Evolutionary conservation across 2,797 vertebrate genomes (phyloP).

Genomic region (Anguilla pacifica): DNA sequence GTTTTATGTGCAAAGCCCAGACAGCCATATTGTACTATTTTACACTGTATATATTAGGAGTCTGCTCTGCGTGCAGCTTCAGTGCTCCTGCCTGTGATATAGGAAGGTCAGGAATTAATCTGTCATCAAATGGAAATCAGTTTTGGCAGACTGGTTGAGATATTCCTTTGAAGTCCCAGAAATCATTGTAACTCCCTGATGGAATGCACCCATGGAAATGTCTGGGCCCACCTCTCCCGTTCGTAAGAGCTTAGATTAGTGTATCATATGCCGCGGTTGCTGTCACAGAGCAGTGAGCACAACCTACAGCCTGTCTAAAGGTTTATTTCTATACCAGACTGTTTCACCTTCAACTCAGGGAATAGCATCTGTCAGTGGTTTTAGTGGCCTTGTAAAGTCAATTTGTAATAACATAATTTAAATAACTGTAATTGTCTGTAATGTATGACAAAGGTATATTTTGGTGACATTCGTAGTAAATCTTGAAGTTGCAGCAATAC

Average conservation of each 20-base stretch:
- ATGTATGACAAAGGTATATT: background rate
- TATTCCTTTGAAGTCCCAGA: background rate
- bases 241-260: background rate
- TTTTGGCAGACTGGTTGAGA: conserved; percentile 3
- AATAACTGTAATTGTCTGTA: background rate
- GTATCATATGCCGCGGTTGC: background rate
- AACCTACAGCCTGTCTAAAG: background rate
- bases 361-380: background rate
- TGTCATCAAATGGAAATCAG: background rate
- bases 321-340: background rate
- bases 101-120: background rate
- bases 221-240: background rate
- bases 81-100: background rate
- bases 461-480: background rate
- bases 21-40: background rate
- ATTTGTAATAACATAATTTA: background rate
- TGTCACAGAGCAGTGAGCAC: background rate
- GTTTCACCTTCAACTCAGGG: conserved; percentile 7
- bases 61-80: background rate
- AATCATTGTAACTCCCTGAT: background rate
- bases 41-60: background rate
- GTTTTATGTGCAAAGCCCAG: background rate
- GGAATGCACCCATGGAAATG: background rate
- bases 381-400: background rate
- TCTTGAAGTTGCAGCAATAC: background rate